Evolutionary conservation across 2,888 invertebrate species (phyloP).

Genomic region (Drosophila seclusa): DNA sequence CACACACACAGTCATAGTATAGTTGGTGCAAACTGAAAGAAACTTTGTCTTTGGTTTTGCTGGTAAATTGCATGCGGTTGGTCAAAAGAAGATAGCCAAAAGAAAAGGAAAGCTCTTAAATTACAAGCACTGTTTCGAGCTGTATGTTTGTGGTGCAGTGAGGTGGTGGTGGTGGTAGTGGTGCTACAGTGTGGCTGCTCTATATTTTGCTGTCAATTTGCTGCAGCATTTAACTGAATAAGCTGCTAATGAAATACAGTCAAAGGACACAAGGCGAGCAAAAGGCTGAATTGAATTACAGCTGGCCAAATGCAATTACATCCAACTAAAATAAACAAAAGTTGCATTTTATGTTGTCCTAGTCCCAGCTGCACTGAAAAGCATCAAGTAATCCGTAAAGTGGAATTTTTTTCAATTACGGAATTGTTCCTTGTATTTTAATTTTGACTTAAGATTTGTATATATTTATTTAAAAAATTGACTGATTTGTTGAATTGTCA

Average conservation of each 20-base stretch:
- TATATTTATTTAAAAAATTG: neutral
- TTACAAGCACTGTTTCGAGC: conserved; percentile 6
- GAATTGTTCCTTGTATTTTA: too few species aligned
- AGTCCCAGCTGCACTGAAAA: neutral
- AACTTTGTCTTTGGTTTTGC: conserved; percentile 52
- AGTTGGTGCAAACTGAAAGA: conserved; percentile 23
- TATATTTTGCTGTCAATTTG: conserved; percentile 47
- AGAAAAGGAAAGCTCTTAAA: conserved; percentile 29
- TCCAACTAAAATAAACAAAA: conserved; percentile 70
- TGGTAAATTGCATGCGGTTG: conserved; percentile 61
- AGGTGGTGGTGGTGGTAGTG: conserved; percentile 8
- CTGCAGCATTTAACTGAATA: conserved; percentile 56
- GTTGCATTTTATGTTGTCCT: conserved; percentile 47
- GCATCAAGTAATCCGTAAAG: neutral
- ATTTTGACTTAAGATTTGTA: neutral
- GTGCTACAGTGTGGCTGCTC: conserved; percentile 9
- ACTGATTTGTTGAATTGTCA: neutral
- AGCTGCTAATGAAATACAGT: conserved; percentile 55
- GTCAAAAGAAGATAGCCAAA: conserved; percentile 25
- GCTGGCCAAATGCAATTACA: conserved; percentile 72
- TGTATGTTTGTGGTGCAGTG: conserved; percentile 19
- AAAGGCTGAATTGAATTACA: conserved; percentile 66
- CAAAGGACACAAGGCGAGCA: conserved; percentile 53
- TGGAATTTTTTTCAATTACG: too few species aligned
- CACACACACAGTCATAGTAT: neutral